Conservation (phyloP, 2,113 vertebrate species). For the Protobothrops flavoviridis region DNA sequence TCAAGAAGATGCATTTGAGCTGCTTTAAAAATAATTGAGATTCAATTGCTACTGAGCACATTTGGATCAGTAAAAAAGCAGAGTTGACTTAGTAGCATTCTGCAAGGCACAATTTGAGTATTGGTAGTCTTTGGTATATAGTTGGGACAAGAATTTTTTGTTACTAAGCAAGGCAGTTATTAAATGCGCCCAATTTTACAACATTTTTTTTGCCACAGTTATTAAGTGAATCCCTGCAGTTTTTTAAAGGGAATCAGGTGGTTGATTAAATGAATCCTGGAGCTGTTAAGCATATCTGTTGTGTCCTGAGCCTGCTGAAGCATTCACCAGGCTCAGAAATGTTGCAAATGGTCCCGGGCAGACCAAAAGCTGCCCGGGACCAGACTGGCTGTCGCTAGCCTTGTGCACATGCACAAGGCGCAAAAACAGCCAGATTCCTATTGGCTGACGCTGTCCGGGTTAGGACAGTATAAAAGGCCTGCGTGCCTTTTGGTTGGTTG, state of each 20-base stretch:
- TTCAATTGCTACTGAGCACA: background rate
- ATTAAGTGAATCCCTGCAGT: background rate
- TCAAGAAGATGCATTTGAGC: background rate
- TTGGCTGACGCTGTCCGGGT: too few species aligned
- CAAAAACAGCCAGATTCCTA: too few species aligned
- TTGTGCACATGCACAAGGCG: too few species aligned
- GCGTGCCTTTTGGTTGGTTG: too few species aligned
- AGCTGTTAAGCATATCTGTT: background rate
- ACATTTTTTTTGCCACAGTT: background rate
- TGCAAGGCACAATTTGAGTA: background rate
- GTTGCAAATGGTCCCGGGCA: too few species aligned
- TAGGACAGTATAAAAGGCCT: too few species aligned
- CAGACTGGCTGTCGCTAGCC: too few species aligned
- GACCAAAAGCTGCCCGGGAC: too few species aligned
- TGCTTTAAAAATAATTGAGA: background rate
- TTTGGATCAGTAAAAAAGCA: background rate
- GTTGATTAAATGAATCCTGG: background rate
- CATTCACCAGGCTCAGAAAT: too few species aligned
- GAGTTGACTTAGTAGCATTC: background rate
- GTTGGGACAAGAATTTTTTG: background rate
- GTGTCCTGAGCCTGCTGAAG: too few species aligned
- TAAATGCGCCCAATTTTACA: background rate
- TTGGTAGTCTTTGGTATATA: background rate
- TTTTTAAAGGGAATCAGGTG: background rate
- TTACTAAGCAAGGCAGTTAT: background rate